These are phyloP conservation scores for Pionites leucogaster DNA, from an alignment of 2,113 vertebrate genomes.

Conservation along the genomic window DNA sequence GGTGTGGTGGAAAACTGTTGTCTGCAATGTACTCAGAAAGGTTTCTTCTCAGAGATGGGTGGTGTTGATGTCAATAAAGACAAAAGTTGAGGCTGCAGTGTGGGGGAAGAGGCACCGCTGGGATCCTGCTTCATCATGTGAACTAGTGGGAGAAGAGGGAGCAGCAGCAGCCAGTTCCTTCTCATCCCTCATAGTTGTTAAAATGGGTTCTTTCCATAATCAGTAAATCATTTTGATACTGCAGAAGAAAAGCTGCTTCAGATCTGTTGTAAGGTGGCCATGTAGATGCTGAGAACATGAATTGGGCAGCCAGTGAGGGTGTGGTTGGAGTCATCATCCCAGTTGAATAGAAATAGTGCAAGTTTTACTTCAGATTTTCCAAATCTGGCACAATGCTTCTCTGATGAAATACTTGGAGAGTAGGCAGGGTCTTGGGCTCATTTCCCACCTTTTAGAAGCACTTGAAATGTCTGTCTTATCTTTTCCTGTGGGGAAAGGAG, in stretches of 20 bases:
- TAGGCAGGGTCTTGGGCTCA: background rate
- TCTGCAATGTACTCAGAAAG: background rate
- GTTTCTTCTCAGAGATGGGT: background rate
- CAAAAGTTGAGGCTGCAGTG: background rate
- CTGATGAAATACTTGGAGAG: background rate
- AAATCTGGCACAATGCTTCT: background rate
- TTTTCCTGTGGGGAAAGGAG: background rate
- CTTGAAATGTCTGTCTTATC: rapidly evolving
- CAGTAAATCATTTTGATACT: background rate
- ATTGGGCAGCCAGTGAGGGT: background rate
- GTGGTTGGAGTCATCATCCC: background rate
- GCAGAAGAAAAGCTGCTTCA: background rate
- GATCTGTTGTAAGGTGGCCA: background rate
- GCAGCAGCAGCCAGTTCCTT: background rate
- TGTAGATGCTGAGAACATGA: background rate
- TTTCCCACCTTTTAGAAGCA: background rate
- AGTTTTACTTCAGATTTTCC: background rate
- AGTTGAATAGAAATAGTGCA: background rate
- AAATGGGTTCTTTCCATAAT: background rate
- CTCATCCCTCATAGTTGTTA: background rate
- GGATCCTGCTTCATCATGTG: background rate
- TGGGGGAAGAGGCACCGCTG: background rate
- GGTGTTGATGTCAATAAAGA: background rate
- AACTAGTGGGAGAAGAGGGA: background rate
- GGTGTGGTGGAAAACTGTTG: background rate